phyloP scores from a whole-genome alignment of 2,797 vertebrate genomes.

The Sebastes vulpes region DNA sequence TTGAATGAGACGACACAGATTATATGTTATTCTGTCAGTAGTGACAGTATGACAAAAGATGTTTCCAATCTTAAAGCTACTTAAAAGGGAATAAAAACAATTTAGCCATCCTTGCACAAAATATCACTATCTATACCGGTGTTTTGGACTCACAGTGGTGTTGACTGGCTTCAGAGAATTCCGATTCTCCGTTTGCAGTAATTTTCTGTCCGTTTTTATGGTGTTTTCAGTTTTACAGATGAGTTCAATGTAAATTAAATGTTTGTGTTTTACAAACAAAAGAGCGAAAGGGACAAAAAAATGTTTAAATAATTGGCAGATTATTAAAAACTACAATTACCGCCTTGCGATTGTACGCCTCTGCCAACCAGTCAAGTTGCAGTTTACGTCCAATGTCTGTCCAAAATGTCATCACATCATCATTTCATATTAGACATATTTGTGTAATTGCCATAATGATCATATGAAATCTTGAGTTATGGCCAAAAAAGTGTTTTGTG shows the following conservation, averaged over 20 bases:
- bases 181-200: too few relatives aligned
- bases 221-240: too few relatives aligned
- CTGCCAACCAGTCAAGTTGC: too few relatives aligned
- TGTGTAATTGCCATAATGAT: background rate
- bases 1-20: background rate
- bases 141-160: background rate
- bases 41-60: background rate
- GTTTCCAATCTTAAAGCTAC: background rate
- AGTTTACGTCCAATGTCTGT: background rate
- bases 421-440: background rate
- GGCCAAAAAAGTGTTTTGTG: background rate
- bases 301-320: too few relatives aligned
- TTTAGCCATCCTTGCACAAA: background rate
- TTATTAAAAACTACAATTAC: too few relatives aligned
- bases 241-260: too few relatives aligned
- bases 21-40: background rate
- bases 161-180: background rate
- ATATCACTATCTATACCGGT: too few relatives aligned
- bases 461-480: background rate
- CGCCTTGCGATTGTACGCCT: too few relatives aligned
- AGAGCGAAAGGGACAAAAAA: background rate
- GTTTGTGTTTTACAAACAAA: too few relatives aligned
- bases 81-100: background rate
- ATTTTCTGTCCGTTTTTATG: too few relatives aligned
- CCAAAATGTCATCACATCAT: background rate